Evolutionary conservation across 2,113 vertebrate species (phyloP), one percentile per base, ranked within the genome.

Genomic region (Nerophis lumbriciformis): DNA sequence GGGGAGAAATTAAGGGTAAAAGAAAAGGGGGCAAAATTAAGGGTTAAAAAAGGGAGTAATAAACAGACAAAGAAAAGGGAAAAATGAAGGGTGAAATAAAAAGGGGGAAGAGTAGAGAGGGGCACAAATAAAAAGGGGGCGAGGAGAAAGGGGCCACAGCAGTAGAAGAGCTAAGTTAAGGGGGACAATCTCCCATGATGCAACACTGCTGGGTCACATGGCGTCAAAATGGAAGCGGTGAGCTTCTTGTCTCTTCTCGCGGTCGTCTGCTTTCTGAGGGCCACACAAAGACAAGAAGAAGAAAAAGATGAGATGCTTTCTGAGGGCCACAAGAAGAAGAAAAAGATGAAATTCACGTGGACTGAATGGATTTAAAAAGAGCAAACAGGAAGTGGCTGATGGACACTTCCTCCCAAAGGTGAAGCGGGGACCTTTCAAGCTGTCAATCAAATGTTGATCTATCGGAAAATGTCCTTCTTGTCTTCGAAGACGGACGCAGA

Each of bases 151-250:
- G 38, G 38, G 38, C 56, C 56, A 55, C 19, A 16, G 48, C 48
- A 50, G 48, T 0, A 15, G 8, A 50, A 4, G 48, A 4, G 14
- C 13, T 51, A 19, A 19, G 19, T 19, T 19, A 19, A 19, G 19
- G 3, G 8, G 42, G 42, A 48, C 3, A 53, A n/a, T 75, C 51
- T 63, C 64, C 69, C 63, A 53, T 8, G 47, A 71, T 61, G 67
- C 67, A 56, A n/a, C 44, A 38, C 38, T 14, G 45, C 10, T 51
- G 42, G 48, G 75, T 98, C 90, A 99, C 97, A 99, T 99, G 76
- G 96, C 97, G 69, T 99, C 97, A 65, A 99, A 99, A 87, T 99
- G 97, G 88, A 99, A 99, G 57, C 97, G 94, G 72, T 99, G 97
- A 49, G 97, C 97, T 85, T 99, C 96, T 73, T 98, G 97, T 42